Base-by-base conservation (phyloP, 2,113 vertebrate species). In the Laticauda laticaudata region DNA sequence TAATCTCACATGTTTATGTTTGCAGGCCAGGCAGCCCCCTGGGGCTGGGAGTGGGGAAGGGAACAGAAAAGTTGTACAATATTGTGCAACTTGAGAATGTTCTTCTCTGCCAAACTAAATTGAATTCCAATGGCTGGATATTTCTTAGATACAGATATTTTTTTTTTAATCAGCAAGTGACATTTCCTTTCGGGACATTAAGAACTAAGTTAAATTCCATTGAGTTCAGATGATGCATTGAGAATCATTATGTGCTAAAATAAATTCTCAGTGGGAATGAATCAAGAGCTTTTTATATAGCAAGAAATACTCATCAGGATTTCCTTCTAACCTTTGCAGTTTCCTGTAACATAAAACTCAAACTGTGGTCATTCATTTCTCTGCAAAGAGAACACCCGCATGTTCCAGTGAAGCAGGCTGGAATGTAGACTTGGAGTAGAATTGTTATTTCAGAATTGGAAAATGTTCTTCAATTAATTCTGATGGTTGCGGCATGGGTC, bases 181-280 rank as follows among this genome's bases (percentile, higher is more conserved):
- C 90, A 0, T 92, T 93, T 94, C 24, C 94, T 94, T 93, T 92
- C 51, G 9, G 90, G 93, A 21, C 48, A 86, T 88, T 51, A 92
- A 94, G 93, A 56, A 45, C 54, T 51, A 56, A 94, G 90, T 6
- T 93, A 57, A 92, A 87, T 91, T 95, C 93, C 34, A 56, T 39
- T 64, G 89, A 20, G n/a, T 93, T 45, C 93, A n/a, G 29, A 95
- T 69, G 90, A 93, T 87, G 48, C 29, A 87, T n/a, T 69, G 29
- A 89, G 92, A 93, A 90, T 69, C 1, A 12, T 64, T 61, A 93
- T 90, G 9, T 39, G 87, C 69, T 86, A 89, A 94, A 95, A 89
- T 45, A 94, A 93, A 69, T 18, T 90, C 90, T 26, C 24, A 51
- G 1, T 21, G 69, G 90, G 87, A 15, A 93, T 90, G 48, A 96